Percentiles rank a stretch among this genome's conserved stretches.
These are phyloP conservation scores for Gila orcuttii DNA, from an alignment of 2,113 vertebrate genomes.

Conservation along the genomic window DNA sequence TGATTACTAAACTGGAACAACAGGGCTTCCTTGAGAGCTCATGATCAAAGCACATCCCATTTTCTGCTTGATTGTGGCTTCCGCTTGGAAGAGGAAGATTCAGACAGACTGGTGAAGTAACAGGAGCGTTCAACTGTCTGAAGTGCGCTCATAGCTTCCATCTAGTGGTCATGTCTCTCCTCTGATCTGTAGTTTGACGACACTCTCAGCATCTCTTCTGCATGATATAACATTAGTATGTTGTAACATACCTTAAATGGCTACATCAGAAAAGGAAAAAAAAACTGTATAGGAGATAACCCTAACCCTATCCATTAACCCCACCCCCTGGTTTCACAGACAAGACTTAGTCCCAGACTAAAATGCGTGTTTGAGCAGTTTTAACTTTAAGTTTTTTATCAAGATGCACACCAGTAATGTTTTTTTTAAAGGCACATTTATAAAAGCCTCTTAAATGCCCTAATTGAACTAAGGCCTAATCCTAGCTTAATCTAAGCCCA, in stretches of 20 bases:
- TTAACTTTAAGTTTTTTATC: too few relatives aligned
- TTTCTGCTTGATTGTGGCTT: constrained; percentile 19
- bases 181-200: background rate
- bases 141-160: constrained; percentile 27
- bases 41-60: constrained; percentile 18
- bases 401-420: too few relatives aligned
- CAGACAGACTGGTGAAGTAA: background rate
- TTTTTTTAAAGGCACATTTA: too few relatives aligned
- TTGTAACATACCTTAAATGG: background rate
- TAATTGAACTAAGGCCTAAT: too few relatives aligned
- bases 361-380: too few relatives aligned
- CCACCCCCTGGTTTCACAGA: too few relatives aligned
- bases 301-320: too few relatives aligned
- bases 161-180: constrained; percentile 50
- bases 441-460: too few relatives aligned
- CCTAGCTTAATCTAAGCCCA: too few relatives aligned
- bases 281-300: background rate
- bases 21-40: background rate
- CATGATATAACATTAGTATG: background rate
- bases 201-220: background rate
- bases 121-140: background rate
- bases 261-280: background rate
- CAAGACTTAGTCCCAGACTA: too few relatives aligned
- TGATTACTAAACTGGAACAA: constrained; percentile 31
- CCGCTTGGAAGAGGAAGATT: constrained; percentile 21